Base-by-base conservation (phyloP, 2,888 invertebrate species). In the Acanthococcus lagerstroemiae region DNA sequence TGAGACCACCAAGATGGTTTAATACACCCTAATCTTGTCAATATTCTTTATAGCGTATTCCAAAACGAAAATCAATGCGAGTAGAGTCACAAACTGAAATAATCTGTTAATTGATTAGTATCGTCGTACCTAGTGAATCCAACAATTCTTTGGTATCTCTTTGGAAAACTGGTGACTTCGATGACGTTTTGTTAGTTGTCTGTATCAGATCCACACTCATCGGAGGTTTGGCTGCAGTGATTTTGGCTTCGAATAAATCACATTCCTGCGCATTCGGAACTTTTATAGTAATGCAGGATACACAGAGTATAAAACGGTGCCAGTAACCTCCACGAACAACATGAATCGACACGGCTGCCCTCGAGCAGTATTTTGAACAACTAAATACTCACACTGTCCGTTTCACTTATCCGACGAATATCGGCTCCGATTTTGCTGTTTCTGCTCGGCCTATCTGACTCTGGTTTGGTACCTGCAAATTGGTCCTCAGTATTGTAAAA, bases 141-240 rank as follows among this genome's bases (percentile, higher is more conserved):
- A 44, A 12, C 37, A 22, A 37, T 37, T 57, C 57, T 57, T 37
- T 57, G 4, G 24, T 15, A 37, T 57, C 57, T 19, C 57, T 15
- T 57, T 57, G 57, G 12, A 44, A 57, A 44, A 57, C 37, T 2
- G 57, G 37, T 12, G 37, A 44, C 21, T 57, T 57, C 4, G 57
- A 30, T 15, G 44, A 30, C 4, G 7, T 30, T 57, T 37, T 57
- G 21, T 21, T 37, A 4, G 57, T 21, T 27, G 25, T 30, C 7
- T 15, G 22, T 9, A 30, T 44, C 17, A 30, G 44, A 57, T 57
- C 57, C 7, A 57, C 44, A 37, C 44, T 57, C 21, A 30, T 19
- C 12, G 37, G 30, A 44, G 57, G 37, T 57, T 30, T 57, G 3
- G 12, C 9, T 9, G 44, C 9, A 2, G 44, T 4, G 22, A 30